Conservation (phyloP, 53 echinoderm and acorn worm species). For the Temnopleurus reevesii region DNA sequence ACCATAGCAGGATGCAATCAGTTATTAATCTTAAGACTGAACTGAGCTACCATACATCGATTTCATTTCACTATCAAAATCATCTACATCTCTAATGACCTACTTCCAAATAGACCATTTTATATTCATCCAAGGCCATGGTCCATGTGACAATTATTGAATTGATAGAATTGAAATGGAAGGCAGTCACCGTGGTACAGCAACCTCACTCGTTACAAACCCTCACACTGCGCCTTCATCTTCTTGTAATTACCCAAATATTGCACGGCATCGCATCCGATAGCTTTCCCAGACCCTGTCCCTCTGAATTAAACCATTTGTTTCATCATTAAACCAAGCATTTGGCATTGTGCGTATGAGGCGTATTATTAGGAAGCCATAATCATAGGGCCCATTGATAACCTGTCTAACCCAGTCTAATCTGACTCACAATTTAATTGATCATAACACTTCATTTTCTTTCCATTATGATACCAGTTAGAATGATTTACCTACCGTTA, state of each 20-base stretch:
- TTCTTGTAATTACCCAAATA: conserved; percentile 24
- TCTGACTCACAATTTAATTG: conserved; percentile 25
- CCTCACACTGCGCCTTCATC: not conserved
- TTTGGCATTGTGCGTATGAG: conserved; percentile 7
- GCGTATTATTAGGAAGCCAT: not conserved
- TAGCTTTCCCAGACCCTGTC: conserved; percentile 44
- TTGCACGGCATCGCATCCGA: conserved; percentile 42
- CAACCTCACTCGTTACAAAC: not conserved
- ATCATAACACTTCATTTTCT: conserved; percentile 46
- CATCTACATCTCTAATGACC: too few relatives aligned
- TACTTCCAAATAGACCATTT: too few relatives aligned
- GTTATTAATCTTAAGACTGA: too few relatives aligned
- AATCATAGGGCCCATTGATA: not conserved
- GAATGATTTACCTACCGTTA: too few relatives aligned
- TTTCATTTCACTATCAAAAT: too few relatives aligned
- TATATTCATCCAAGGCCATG: not conserved
- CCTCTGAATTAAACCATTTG: conserved; percentile 49
- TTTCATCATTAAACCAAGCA: conserved; percentile 43
- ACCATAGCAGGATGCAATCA: too few relatives aligned
- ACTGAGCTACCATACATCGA: too few relatives aligned
- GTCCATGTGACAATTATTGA: not conserved
- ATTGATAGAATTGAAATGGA: not conserved
- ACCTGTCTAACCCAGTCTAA: conserved; percentile 19
- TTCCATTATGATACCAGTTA: conserved; percentile 15
- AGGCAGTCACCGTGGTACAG: not conserved